Percentiles rank a stretch among this genome's conserved stretches.
These are phyloP conservation scores for Sicus ferrugineus DNA, from an alignment of 2,888 invertebrate genomes.

Conservation along the genomic window DNA sequence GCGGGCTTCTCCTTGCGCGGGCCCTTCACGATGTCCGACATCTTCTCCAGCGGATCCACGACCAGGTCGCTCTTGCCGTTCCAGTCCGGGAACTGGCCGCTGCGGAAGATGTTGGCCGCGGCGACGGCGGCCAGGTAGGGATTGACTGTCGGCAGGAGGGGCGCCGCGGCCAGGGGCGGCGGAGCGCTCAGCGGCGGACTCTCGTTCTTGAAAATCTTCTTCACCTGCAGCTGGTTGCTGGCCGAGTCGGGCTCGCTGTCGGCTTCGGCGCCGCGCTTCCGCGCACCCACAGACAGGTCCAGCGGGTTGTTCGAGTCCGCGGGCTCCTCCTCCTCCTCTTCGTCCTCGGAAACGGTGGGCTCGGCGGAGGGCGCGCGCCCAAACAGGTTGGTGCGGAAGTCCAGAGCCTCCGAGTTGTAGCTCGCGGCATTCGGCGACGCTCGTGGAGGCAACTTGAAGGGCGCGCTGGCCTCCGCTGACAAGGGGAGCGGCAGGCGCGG, in stretches of 20 bases:
- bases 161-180: conserved; percentile 72
- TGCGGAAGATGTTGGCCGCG: conserved; percentile 79
- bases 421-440: conserved; percentile 66
- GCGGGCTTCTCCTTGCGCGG: conserved; percentile 67
- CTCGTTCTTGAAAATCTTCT: conserved; percentile 57
- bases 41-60: conserved; percentile 87
- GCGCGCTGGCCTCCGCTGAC: conserved; percentile 73
- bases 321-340: conserved; percentile 72
- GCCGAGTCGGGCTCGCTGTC: conserved; percentile 47
- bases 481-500: conserved; percentile 69
- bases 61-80: conserved; percentile 76
- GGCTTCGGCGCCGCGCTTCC: conserved; percentile 74
- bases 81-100: conserved; percentile 78
- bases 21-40: conserved; percentile 89
- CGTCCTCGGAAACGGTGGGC: conserved; percentile 65
- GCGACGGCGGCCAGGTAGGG: conserved; percentile 84
- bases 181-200: conserved; percentile 70
- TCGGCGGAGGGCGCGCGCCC: conserved; percentile 67
- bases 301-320: conserved; percentile 69
- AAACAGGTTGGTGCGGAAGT: conserved; percentile 81
- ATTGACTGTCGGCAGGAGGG: conserved; percentile 79
- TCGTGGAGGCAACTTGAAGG: conserved; percentile 61
- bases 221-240: conserved; percentile 64
- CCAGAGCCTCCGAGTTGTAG: conserved; percentile 73
- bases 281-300: conserved; percentile 81